Base-by-base conservation (phyloP, 2,888 invertebrate species). In the Folsomia candida region DNA sequence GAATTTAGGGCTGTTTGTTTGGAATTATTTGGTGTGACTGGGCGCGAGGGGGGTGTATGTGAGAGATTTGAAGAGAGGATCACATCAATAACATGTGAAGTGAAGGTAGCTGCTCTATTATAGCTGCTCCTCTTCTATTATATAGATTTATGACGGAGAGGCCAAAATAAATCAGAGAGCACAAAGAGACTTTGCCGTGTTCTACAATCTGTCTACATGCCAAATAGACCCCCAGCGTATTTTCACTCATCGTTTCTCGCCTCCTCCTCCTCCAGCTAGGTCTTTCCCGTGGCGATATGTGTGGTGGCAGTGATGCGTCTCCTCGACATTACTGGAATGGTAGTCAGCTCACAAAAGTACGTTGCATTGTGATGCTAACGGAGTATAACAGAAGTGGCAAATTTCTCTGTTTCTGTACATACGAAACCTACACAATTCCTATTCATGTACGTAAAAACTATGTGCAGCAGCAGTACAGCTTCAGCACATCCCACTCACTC, bases 141-240 rank as follows among this genome's bases (percentile, higher is more conserved):
- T 29, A 58, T 28, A 28, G 27, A 67, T 67, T 67, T 67, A 59
- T 60, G 67, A 67, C 25, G 14, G 25, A 59, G 26, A 37, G 67
- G 20, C 25, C 37, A 67, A 26, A 67, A 67, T 67, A 67, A 67
- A 67, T 67, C 67, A 67, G 29, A 25, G 67, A 37, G 22, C 1
- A 67, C 59, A 47, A 24, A 54, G 65, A 65, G 65, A 65, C 26
- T 63, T 37, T 24, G 6, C 4, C 54, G 6, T 54, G 54, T 54
- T 54, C 20, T 54, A 54, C 54, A 54, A 54, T 54, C 54, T 54
- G 54, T 54, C 54, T 54, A 61, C 61, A 61, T 61, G 28, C 27
- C 61, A 61, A 61, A 61, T 61, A 61, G 29, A 61, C 61, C 61
- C 61, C 61, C 29, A 61, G 61, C 29, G 61, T 28, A 26, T 61